Evolutionary conservation across 2,797 vertebrate species (phyloP).

Genomic region (Sebastes reedi): DNA sequence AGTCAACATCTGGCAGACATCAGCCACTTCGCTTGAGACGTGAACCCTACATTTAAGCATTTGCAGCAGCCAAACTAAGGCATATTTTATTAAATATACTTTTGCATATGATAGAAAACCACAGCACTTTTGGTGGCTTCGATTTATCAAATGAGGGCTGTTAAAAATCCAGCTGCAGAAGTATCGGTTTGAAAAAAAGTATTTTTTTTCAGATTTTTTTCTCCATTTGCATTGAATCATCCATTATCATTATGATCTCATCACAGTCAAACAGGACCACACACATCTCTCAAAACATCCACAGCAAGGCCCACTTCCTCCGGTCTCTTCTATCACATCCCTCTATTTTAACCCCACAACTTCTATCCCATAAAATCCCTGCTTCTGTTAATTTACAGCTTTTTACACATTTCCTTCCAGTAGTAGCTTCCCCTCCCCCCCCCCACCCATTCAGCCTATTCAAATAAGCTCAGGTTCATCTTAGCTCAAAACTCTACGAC

Average conservation of each 20-base stretch:
- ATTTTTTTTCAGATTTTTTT: not conserved
- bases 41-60: conserved; percentile 13
- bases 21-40: conserved; percentile 2
- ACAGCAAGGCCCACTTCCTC: not conserved
- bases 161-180: not conserved
- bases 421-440: not conserved
- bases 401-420: not conserved
- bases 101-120: not conserved
- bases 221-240: conserved; percentile 15
- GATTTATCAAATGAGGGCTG: not conserved
- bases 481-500: conserved; percentile 36
- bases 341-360: not conserved
- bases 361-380: not conserved
- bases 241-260: conserved; percentile 27
- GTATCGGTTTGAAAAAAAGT: not conserved
- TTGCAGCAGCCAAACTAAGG: not conserved
- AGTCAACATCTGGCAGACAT: conserved; percentile 48
- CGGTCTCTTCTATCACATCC: not conserved
- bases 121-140: not conserved
- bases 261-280: conserved; percentile 33
- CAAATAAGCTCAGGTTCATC: conserved; percentile 22
- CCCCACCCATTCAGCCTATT: not conserved
- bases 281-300: conserved; percentile 16
- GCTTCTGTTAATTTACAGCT: not conserved
- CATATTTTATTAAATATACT: not conserved